These are phyloP conservation scores for Cololabis saira DNA, from an alignment of 2,113 vertebrate genomes.

Conservation along the genomic window DNA sequence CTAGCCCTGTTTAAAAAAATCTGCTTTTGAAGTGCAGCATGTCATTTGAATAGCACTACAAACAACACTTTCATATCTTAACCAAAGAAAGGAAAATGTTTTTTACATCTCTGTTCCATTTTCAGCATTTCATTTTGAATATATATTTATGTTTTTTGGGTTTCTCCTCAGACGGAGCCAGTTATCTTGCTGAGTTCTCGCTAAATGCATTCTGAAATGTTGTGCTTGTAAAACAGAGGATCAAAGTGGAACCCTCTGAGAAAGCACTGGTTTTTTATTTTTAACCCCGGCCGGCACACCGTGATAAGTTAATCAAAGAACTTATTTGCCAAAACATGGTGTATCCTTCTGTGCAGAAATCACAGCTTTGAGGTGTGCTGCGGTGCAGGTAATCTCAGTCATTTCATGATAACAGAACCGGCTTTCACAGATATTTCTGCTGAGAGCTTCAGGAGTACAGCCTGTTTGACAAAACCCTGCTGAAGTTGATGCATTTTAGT, in stretches of 20 bases:
- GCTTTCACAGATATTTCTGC: constrained; percentile 8
- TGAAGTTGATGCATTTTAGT: not conserved
- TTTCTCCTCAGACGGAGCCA: constrained; percentile 14
- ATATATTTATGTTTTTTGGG: not conserved
- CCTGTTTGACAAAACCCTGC: no score
- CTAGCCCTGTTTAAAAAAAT: constrained; percentile 10
- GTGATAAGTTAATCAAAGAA: constrained; percentile 59
- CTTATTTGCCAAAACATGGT: constrained; percentile 42
- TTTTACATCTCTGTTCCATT: constrained; percentile 14
- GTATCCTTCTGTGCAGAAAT: constrained; percentile 22
- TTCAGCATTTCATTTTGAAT: constrained; percentile 10
- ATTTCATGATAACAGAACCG: not conserved
- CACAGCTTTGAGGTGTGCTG: constrained; percentile 14
- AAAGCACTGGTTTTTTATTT: constrained; percentile 46
- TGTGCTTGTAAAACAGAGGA: constrained; percentile 44
- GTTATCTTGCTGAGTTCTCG: constrained; percentile 26
- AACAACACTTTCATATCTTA: constrained; percentile 24
- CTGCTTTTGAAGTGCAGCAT: constrained; percentile 8
- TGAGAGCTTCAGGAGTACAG: not conserved
- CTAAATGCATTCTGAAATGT: constrained; percentile 43
- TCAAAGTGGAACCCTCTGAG: constrained; percentile 49
- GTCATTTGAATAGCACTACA: constrained; percentile 34
- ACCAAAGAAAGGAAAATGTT: constrained; percentile 40
- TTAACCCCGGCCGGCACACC: constrained; percentile 27
- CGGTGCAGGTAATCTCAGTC: constrained; percentile 10